These are phyloP conservation scores for Brachyrhaphis roseni DNA, from an alignment of 2,797 vertebrate species.

Conservation along the genomic window DNA sequence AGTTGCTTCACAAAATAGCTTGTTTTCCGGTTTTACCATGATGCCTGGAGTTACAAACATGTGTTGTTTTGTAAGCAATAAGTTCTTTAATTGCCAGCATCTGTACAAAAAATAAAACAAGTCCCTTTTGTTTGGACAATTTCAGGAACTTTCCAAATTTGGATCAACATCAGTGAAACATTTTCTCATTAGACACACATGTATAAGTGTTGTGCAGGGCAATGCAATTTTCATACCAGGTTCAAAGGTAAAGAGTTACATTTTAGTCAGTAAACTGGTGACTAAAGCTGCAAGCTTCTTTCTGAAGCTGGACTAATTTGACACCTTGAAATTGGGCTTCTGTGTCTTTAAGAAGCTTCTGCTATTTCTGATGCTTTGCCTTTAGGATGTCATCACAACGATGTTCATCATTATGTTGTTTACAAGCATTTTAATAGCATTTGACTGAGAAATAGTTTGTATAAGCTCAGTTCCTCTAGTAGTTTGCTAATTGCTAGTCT, in stretches of 20 bases:
- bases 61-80: not conserved
- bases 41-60: slow-evolving; percentile 9
- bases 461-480: no score
- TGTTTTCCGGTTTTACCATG: not conserved
- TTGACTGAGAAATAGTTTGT: no score
- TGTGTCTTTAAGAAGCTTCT: no score
- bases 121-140: not conserved
- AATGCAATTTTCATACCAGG: not conserved
- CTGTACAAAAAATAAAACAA: not conserved
- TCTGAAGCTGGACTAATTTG: not conserved
- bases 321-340: no score
- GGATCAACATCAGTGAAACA: not conserved
- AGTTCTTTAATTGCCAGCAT: not conserved
- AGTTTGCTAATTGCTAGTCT: no score
- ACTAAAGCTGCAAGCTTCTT: not conserved
- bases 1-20: not conserved
- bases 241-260: not conserved
- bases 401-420: no score
- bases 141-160: not conserved
- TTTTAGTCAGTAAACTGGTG: not conserved
- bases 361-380: no score
- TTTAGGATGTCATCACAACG: no score
- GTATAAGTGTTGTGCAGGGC: not conserved
- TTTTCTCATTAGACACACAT: not conserved
- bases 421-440: no score